Base-by-base conservation (phyloP, 2,888 invertebrate species). In the Xestia c-nigrum region DNA sequence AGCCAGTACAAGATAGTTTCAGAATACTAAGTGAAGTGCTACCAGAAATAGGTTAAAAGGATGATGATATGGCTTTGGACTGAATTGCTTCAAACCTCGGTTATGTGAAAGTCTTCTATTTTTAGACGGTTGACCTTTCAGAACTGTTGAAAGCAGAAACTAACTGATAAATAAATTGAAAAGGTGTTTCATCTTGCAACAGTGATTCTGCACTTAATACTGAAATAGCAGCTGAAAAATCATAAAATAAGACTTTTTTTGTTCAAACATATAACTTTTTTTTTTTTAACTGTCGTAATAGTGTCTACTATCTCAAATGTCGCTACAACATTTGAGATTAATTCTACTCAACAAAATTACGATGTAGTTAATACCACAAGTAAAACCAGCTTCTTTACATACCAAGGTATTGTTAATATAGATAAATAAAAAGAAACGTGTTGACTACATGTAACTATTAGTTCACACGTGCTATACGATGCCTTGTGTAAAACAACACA, bases 21-120 rank as follows among this genome's bases (percentile, higher is more conserved):
- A 47, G 89, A 89, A 88, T 89, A 88, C 78, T 78, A 85, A 87
- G 74, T 67, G 74, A 59, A 72, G 55, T 74, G 74, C 73, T 68
- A 73, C 47, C 66, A 86, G 88, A 86, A 69, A 78, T 81, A 78
- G 80, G 88, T 85, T 85, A 71, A 71, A 82, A 72, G 75, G 69
- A 81, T 83, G 78, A 74, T 77, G 43, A 40, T 38, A 59, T 50
- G 46, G 47, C 59, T 80, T 80, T 72, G 71, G 59, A 70, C 69
- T 72, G 46, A 68, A 86, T 80, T 68, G 74, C 57, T 64, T 68
- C 21, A 76, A 74, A 63, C 63, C 65, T 52, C 59, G 47, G 55
- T 31, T 63, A n/a, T 65, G 50, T 59, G 16, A 52, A 57, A 50
- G 21, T 68, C 47, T 31, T 19, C 64, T 76, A 85, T 82, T 74